Evolutionary conservation across 1,140 invertebrate species (phyloP).

Genomic region (Delia radicum): DNA sequence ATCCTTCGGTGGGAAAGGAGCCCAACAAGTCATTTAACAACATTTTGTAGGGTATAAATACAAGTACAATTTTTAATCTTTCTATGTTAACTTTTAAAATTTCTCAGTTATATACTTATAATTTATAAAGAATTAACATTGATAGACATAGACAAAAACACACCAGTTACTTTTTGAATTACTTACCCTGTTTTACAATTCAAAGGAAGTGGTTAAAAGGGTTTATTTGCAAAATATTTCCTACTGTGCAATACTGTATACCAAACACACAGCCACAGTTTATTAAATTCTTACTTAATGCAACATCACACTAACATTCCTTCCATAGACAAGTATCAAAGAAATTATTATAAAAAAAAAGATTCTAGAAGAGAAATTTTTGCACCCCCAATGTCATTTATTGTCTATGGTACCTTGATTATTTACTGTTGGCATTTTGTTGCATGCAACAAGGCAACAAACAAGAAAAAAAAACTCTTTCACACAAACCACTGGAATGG

Average conservation of each 20-base stretch:
- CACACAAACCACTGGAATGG: no score
- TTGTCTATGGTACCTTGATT: not conserved
- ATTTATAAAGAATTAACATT: no score
- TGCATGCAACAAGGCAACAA: not conserved
- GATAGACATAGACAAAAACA: no score
- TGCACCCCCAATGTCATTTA: not conserved
- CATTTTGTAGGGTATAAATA: no score
- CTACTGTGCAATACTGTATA: not conserved
- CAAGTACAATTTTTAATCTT: no score
- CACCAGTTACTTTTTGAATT: no score
- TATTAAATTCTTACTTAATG: constrained; percentile 5
- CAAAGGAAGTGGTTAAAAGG: not conserved
- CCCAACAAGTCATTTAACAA: no score
- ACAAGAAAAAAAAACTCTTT: no score
- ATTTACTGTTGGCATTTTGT: not conserved
- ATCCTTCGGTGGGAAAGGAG: no score
- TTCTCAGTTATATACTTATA: no score
- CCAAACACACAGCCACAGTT: not conserved
- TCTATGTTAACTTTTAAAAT: no score
- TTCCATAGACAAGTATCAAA: not conserved
- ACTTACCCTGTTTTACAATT: no score
- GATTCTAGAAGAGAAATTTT: not conserved
- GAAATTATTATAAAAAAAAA: not conserved
- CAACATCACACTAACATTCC: not conserved
- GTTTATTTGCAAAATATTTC: not conserved